These are phyloP conservation scores for Spea hammondii DNA, from an alignment of 2,797 vertebrate species.

Conservation along the genomic window DNA sequence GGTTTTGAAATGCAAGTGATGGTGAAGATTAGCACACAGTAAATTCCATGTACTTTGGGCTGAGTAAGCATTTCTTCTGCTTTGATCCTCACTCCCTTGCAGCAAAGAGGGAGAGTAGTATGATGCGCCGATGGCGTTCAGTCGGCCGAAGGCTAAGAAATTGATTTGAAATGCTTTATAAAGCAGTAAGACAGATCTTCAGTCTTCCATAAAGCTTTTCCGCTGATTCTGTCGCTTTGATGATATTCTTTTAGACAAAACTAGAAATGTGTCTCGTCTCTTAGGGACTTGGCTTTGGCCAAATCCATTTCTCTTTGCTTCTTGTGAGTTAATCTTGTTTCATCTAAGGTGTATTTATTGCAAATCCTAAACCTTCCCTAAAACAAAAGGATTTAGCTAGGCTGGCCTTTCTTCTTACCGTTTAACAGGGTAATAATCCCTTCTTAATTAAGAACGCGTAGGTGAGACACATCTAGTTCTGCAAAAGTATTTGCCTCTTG, in stretches of 20 bases:
- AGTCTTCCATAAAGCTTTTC: conserved; percentile 25
- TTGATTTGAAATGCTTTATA: conserved; percentile 32
- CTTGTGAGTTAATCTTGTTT: too few species aligned
- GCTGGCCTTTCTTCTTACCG: too few species aligned
- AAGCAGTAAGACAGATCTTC: conserved; percentile 18
- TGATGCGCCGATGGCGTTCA: conserved; percentile 12
- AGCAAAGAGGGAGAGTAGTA: not conserved
- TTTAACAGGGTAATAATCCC: too few species aligned
- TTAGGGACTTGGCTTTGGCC: not conserved
- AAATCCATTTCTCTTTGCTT: not conserved
- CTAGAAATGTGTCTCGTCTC: conserved; percentile 4
- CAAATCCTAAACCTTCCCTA: too few species aligned
- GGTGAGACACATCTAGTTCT: too few species aligned
- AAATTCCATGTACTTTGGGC: not conserved
- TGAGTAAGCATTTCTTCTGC: conserved; percentile 7
- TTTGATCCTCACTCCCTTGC: conserved; percentile 8
- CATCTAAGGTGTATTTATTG: too few species aligned
- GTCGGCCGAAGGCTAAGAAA: not conserved
- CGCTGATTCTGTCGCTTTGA: conserved; percentile 33
- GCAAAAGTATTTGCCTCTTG: too few species aligned
- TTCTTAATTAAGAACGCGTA: too few species aligned
- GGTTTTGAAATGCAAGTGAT: too few species aligned
- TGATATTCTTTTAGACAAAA: conserved; percentile 36
- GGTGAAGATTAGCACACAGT: too few species aligned
- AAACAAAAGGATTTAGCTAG: too few species aligned